Evolutionary conservation across 2,113 vertebrate genomes (phyloP), one percentile per base, ranked within the genome.

Genomic region (Solea senegalensis): DNA sequence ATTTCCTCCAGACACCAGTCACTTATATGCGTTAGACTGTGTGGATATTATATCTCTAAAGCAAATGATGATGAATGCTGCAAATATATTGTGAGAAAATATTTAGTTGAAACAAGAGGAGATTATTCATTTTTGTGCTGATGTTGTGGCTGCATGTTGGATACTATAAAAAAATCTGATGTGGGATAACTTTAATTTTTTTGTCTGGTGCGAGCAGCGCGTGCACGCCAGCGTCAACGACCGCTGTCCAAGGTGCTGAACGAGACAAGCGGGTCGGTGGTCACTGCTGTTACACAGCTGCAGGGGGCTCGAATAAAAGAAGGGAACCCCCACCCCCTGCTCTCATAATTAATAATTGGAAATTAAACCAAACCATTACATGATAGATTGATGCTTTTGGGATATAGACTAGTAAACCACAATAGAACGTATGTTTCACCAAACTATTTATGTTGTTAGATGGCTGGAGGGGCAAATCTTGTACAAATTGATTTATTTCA

Each of bases 211-310:
- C 64, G 60, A 40, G 34, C 27, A 67, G 65, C 57, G 50, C 48
- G 55, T 27, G 39, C 66, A 40, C 62, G 9, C 65, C 2, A 13
- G 77, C n/a, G 62, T 77, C 76, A 82, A 59, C 65, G 76, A 43
- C 69, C 67, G 65, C 88, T 89, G 71, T 87, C 82, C 85, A 16
- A 1, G 76, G 82, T 88, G 62, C 82, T 90, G 87, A 87, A 86
- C 46, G 45, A 63, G 52, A 73, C 55, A 16, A 7, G 16, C 0
- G 9, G 21, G 16, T 13, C 39, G 26, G 52, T 9, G 8, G 6
- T 8, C 49, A 34, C 34, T 34, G 3, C 21, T 21, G 21, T 21
- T 21, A 21, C 21, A 21, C 21, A 21, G 21, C 21, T 21, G 21
- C 21, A 21, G 21, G 21, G 21, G 21, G 21, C 21, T 21, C 21